phyloP scores from a whole-genome alignment of 53 echinoderm and acorn worm species.

The Glandiceps talaboti region DNA sequence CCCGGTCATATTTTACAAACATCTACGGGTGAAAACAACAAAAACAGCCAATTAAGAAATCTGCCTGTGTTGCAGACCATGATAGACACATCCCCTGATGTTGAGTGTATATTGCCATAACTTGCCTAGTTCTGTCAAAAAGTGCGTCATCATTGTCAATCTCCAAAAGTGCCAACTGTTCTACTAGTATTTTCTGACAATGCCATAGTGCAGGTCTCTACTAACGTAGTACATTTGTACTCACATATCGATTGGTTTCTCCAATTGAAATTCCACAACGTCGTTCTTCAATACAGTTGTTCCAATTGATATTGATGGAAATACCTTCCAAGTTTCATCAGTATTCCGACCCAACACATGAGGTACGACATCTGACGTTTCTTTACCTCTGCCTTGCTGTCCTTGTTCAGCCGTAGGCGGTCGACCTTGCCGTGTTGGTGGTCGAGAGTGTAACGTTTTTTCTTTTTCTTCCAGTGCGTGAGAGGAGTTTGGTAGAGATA shows the following conservation, averaged over 20 bases:
- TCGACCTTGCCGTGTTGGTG: neutral
- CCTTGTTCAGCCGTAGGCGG: neutral
- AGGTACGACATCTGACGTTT: neutral
- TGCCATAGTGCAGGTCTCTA: too few relatives aligned
- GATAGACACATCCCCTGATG: too few relatives aligned
- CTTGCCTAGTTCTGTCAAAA: too few relatives aligned
- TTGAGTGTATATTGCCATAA: too few relatives aligned
- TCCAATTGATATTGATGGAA: neutral
- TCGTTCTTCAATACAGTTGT: neutral
- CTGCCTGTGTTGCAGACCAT: too few relatives aligned
- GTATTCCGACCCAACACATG: neutral
- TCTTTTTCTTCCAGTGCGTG: neutral
- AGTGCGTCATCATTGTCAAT: too few relatives aligned
- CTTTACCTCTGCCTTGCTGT: neutral
- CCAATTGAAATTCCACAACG: neutral
- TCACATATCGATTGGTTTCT: neutral
- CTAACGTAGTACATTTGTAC: neutral
- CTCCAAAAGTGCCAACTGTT: too few relatives aligned
- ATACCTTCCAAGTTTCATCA: neutral
- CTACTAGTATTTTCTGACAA: too few relatives aligned
- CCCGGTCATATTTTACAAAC: too few relatives aligned
- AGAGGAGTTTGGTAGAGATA: neutral
- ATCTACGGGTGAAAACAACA: too few relatives aligned
- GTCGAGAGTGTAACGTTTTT: neutral
- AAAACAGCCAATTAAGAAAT: too few relatives aligned